Evolutionary conservation across 2,113 vertebrate genomes (phyloP), one percentile per base, ranked within the genome.

Genomic region (Chitala chitala): DNA sequence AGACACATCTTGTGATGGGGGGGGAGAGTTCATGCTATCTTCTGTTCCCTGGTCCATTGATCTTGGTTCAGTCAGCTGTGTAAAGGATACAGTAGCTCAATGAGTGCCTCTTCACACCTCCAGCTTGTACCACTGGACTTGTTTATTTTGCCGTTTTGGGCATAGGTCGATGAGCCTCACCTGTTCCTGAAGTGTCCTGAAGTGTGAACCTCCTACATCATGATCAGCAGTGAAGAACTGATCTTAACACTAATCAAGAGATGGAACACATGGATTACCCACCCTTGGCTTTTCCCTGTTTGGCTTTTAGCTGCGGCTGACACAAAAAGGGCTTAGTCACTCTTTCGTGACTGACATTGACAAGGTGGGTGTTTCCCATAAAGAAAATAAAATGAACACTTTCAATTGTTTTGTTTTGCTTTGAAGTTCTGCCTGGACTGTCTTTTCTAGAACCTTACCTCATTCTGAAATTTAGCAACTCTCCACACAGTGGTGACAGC

Each of bases 381-480:
- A 12, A 68, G 12, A 46, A 31, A 68, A 22, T 24, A 5, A 22
- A 68, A 68, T 68, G 15, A 24, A 46, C 44, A 26, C 24, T 33
- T 24, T 8, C 24, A 38, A 46, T 68, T 46, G 46, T 68, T 68
- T 68, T 26, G 46, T 68, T 26, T 68, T 13, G 24, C 64, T 68
- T 24, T 26, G 64, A 2, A 5, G 40, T 24, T 5, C 26, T 26
- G n/a, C 12, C 42, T 26, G 53, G n/a, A 6, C 15, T 22, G n/a
- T n/a, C 53, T 55, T 6, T 55, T 22, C n/a, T n/a, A n/a, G n/a
- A 55, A 10, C 6, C 40, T 22, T 58, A 26, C 56, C 42, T 17
- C 42, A 15, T 29, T 46, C 24, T 31, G 53, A 33, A 63, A 38
- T 69, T 68, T 75, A 65, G 51, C 68, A 72, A 61, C 53, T 17